Conservation (phyloP, 2,797 vertebrate genomes). For the Danionella dracula region DNA sequence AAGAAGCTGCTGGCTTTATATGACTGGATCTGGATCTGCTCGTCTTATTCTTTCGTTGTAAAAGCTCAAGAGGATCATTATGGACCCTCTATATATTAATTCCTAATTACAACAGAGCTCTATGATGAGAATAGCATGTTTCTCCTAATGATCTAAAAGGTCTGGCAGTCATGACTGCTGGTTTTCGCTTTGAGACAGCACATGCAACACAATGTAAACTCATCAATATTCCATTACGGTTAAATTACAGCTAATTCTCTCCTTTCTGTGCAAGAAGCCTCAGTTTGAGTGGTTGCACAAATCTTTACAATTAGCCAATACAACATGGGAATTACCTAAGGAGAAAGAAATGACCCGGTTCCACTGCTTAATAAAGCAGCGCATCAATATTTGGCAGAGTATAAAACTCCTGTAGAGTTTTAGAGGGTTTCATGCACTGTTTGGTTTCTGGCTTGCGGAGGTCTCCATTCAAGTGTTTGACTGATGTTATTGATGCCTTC, state of each 20-base stretch:
- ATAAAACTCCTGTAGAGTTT: neutral
- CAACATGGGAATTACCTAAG: conserved; percentile 2
- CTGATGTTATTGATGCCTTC: neutral
- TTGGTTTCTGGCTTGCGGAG: neutral
- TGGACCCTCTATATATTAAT: conserved; percentile 36
- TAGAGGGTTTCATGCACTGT: neutral
- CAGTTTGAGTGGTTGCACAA: neutral
- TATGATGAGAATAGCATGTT: conserved; percentile 31
- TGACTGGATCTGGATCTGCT: neutral
- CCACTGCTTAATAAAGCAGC: neutral
- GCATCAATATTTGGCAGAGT: conserved; percentile 3
- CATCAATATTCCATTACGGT: conserved; percentile 39
- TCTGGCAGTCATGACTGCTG: conserved; percentile 18
- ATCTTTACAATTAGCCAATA: conserved; percentile 8
- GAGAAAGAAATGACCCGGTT: neutral
- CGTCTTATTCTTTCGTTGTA: conserved; percentile 23
- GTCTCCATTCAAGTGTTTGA: neutral
- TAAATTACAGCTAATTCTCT: conserved; percentile 33
- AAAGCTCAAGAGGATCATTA: conserved; percentile 8
- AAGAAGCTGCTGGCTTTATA: neutral
- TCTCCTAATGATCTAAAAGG: conserved; percentile 31
- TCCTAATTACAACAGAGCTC: conserved; percentile 25
- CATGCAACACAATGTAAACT: conserved; percentile 26
- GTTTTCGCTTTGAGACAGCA: conserved; percentile 11
- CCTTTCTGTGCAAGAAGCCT: conserved; percentile 13